These are phyloP conservation scores for Eueremaeus valkanovi DNA, from an alignment of 2,888 invertebrate genomes.

Conservation along the genomic window DNA sequence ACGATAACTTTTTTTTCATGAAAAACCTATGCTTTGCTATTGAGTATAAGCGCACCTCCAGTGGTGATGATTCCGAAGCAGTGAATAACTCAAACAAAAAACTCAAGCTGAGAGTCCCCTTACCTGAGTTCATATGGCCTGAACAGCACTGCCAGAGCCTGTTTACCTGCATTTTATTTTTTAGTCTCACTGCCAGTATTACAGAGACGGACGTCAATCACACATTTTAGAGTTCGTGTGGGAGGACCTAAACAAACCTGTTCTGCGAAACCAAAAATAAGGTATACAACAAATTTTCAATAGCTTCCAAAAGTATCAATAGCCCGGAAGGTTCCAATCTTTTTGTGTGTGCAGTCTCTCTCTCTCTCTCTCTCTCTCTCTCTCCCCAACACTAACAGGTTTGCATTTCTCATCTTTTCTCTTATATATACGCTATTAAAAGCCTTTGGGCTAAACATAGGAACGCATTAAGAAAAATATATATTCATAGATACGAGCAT, in stretches of 20 bases:
- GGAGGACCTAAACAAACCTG: constrained; percentile 24
- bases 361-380: no score
- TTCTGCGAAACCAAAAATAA: constrained; percentile 16
- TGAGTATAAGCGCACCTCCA: constrained; percentile 24
- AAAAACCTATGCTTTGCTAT: background rate
- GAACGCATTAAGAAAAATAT: background rate
- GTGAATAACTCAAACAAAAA: constrained; percentile 27
- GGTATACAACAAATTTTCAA: constrained; percentile 31
- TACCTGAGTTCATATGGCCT: background rate
- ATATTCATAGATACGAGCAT: background rate
- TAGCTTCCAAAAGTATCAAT: constrained; percentile 27
- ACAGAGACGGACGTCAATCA: constrained; percentile 23
- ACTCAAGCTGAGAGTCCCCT: constrained; percentile 29
- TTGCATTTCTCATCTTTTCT: constrained; percentile 6
- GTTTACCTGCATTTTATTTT: constrained; percentile 33
- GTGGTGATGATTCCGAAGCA: constrained; percentile 26
- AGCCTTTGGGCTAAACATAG: constrained; percentile 3
- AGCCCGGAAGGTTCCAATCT: constrained; percentile 27
- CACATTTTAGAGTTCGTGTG: constrained; percentile 26
- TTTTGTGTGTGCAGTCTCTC: background rate
- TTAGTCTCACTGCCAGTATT: constrained; percentile 26
- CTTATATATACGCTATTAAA: background rate
- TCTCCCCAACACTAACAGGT: constrained; percentile 3
- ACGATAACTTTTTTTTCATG: constrained; percentile 1
- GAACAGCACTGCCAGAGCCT: background rate